phyloP scores from a whole-genome alignment of 2,797 vertebrate genomes.

The Manis crassicaudata region DNA sequence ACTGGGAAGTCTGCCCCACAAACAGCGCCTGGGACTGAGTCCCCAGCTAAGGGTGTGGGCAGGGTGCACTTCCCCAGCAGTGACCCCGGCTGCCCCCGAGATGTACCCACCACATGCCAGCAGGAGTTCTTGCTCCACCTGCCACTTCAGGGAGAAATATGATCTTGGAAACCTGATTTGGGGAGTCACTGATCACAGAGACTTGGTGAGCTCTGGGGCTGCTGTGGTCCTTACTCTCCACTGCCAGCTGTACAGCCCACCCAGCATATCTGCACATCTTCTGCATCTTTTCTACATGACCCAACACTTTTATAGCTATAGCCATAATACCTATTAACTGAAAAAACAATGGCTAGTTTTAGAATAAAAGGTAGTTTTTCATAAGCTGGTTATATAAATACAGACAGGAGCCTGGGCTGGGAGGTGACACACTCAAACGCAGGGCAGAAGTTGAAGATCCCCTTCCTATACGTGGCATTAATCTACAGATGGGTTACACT shows the following conservation, averaged over 20 bases:
- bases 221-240: not conserved
- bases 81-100: not conserved
- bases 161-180: not conserved
- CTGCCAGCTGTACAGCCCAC: not conserved
- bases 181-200: not conserved
- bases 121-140: not conserved
- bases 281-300: not conserved
- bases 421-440: not conserved
- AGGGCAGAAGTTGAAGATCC: not conserved
- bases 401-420: not conserved
- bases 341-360: not conserved
- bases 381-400: not conserved
- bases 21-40: not conserved
- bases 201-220: not conserved
- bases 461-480: not conserved
- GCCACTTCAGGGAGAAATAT: not conserved
- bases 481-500: not conserved
- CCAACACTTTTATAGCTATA: not conserved
- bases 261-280: not conserved
- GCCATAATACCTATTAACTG: not conserved
- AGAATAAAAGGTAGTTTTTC: not conserved
- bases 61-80: not conserved
- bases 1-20: not conserved
- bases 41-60: too few relatives aligned
- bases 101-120: not conserved